Conservation (phyloP, 2,113 vertebrate species). For the Sphaerodactylus townsendi region DNA sequence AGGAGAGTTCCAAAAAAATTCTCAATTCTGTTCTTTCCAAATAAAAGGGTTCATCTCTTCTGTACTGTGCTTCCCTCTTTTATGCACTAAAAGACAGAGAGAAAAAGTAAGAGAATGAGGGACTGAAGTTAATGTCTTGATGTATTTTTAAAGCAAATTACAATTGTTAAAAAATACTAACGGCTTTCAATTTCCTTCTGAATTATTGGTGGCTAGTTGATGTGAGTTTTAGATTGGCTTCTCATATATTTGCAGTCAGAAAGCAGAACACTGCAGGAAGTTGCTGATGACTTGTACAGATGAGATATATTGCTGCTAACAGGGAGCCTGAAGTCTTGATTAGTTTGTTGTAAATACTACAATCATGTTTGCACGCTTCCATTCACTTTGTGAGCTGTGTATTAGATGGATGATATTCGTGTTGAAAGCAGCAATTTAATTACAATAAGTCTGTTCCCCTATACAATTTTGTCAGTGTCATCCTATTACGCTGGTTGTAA, state of each 20-base stretch:
- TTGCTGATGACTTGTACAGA: constrained; percentile 39
- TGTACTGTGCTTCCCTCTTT: neutral
- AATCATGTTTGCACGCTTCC: constrained; percentile 51
- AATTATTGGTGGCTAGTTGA: constrained; percentile 37
- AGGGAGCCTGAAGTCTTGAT: constrained; percentile 60
- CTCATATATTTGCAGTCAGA: constrained; percentile 13
- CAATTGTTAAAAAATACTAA: constrained; percentile 37
- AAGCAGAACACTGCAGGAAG: constrained; percentile 39
- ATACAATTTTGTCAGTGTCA: constrained; percentile 56
- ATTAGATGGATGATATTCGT: constrained; percentile 60
- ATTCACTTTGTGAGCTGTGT: constrained; percentile 50
- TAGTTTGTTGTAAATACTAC: constrained; percentile 62
- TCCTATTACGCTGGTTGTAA: constrained; percentile 51
- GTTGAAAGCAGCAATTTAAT: constrained; percentile 66
- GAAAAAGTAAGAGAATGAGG: too few relatives aligned
- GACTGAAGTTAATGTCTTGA: neutral
- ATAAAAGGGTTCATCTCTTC: neutral
- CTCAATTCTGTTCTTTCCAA: neutral
- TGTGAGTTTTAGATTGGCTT: neutral
- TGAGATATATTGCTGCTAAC: constrained; percentile 53
- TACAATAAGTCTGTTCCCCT: constrained; percentile 56
- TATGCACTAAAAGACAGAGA: neutral
- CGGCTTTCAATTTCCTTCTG: constrained; percentile 27
- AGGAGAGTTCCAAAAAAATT: neutral
- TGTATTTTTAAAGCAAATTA: constrained; percentile 25